Evolutionary conservation across 2,113 vertebrate species (phyloP).

Genomic region (Aegypius monachus): DNA sequence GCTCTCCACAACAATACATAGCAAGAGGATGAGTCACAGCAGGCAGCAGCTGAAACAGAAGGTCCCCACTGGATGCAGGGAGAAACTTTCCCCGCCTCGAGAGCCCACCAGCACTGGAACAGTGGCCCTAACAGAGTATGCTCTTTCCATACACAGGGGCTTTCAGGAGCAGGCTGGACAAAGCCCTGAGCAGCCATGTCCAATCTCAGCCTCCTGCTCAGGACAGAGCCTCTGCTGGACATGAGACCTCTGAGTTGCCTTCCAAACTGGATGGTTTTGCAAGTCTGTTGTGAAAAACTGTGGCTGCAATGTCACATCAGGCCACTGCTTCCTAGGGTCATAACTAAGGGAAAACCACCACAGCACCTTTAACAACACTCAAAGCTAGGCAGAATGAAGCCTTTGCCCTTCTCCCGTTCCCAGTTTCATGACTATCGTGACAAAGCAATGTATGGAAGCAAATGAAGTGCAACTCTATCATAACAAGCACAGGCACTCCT

Average conservation of each 20-base stretch:
- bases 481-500: background rate
- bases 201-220: background rate
- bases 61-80: background rate
- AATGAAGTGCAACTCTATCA: background rate
- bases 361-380: background rate
- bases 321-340: background rate
- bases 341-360: background rate
- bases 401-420: background rate
- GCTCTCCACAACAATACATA: fast-evolving
- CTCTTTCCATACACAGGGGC: background rate
- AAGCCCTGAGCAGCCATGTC: background rate
- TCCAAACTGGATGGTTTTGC: background rate
- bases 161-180: background rate
- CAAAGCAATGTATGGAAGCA: background rate
- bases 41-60: background rate
- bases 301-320: background rate
- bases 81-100: fast-evolving
- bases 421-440: background rate
- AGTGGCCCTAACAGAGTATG: background rate
- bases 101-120: background rate
- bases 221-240: background rate
- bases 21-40: background rate
- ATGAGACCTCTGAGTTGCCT: background rate
- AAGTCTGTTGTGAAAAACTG: background rate
- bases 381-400: background rate